A percentile compares a stretch with the other conserved stretches of the same genome.
phyloP scores from a whole-genome alignment of 2,797 vertebrate genomes.

The Schizopygopsis pylzovi region DNA sequence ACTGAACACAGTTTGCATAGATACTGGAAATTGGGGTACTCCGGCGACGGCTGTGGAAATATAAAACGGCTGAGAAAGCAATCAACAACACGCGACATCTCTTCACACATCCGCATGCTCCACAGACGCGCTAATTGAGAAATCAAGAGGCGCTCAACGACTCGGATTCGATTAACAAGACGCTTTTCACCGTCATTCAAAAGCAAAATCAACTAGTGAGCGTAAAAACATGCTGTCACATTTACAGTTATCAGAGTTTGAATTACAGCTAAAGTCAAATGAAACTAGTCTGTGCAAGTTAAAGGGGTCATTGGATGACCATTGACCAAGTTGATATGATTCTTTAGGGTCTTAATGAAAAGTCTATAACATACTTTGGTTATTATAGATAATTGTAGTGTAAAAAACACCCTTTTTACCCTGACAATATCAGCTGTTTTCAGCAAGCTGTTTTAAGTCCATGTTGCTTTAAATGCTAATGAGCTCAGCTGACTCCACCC shows the following conservation, averaged over 20 bases:
- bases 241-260: background rate
- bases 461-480: too few relatives aligned
- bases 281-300: background rate
- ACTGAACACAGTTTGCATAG: slow-evolving; percentile 97
- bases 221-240: background rate
- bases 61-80: slow-evolving; percentile 22
- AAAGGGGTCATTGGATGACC: too few relatives aligned
- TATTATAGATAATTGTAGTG: too few relatives aligned
- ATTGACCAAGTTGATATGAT: too few relatives aligned
- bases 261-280: background rate
- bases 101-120: slow-evolving; percentile 7
- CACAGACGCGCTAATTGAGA: background rate
- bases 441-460: too few relatives aligned
- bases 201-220: background rate
- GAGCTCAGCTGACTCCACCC: too few relatives aligned
- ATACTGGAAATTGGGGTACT: slow-evolving; percentile 96
- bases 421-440: too few relatives aligned
- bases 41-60: slow-evolving; percentile 87
- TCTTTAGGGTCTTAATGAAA: too few relatives aligned
- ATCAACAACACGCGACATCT: background rate
- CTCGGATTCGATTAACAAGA: background rate
- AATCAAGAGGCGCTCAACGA: background rate
- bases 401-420: too few relatives aligned
- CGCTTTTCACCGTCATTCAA: background rate
- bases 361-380: too few relatives aligned